Base-by-base conservation (phyloP, 2,888 invertebrate genomes). In the Sphecodes monilicornis region DNA sequence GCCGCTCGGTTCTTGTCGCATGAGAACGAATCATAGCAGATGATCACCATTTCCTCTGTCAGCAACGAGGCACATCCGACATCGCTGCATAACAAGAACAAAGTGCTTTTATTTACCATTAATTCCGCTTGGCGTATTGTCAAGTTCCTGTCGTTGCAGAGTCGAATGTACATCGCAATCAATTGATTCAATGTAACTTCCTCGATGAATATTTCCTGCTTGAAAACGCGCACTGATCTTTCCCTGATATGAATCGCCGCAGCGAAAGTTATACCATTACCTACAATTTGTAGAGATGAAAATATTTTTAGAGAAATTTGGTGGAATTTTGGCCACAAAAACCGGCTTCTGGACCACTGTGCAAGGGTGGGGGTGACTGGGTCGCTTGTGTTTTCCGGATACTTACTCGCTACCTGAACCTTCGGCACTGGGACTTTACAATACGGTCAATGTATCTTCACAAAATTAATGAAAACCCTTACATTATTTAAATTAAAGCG, bases 51-150 rank as follows among this genome's bases (percentile, higher is more conserved):
- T 88, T 91, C 91, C 92, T 91, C 92, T 86, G 72, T 73, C 72
- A 72, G 76, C 90, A 92, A 93, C 88, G 88, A 92, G 93, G 87
- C 77, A 92, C 91, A 92, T 93, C 93, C 93, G 91, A 87, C 89
- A 74, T 86, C 66, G 69, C 83, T 88, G 86, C 72, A 83, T 81
- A 74, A 88, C 81, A 72, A 76, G 80, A 75, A 80, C 78, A 64
- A 76, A 86, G 80, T 81, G 68, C 81, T 81, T 88, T 80, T 84
- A 82, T 85, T 86, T 78, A 54, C 79, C 76, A 66, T 60, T 78
- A 64, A 80, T 84, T 86, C 84, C 85, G 88, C 86, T 83, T 86
- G 79, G 71, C 82, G 81, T 86, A 75, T 83, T 76, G 75, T 80
- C 74, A 78, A 82, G 82, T 88, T 86, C 86, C 82, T 80, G 82